Evolutionary conservation across 2,113 vertebrate species (phyloP), one percentile per base, ranked within the genome.

Genomic region (Craseonycteris thonglongyai): DNA sequence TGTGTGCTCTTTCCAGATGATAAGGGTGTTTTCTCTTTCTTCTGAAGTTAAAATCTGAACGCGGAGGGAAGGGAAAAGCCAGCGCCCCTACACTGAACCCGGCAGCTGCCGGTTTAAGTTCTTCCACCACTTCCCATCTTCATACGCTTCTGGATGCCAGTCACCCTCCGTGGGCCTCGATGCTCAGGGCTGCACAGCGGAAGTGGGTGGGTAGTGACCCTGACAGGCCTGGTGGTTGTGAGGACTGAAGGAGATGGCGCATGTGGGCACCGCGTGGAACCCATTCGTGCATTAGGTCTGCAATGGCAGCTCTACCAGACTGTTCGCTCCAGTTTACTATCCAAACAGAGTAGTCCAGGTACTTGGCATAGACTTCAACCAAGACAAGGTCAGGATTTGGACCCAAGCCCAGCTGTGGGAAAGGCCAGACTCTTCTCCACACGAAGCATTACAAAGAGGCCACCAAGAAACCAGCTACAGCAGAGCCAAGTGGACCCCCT

Each of bases 181-280:
- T 2, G 13, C 15, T 18, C 59, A 13, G 5, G 42, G 80, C 4
- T 11, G 40, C 5, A 21, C 49, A 19, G 49, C 49, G 40, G 83
- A 6, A 75, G 33, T 14, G 2, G 22, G 58, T 7, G 71, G 38
- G 12, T 11, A 3, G 28, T 3, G 35, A 30, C 2, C 35, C 59
- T 38, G 16, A 26, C 54, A 35, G 61, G 33, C 22, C 19, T 14
- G 21, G 78, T 4, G 30, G 35, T 0, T 4, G 33, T 4, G 49
- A 66, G 26, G 69, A 0, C 9, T 33, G 26, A 22, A 10, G 0
- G 63, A n/a, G 5, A 54, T 1, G 13, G 63, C 1, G 0, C 13
- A 2, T 0, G 4, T 1, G 1, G 13, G 11, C 3, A 4, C 18
- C n/a, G 5, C 9, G 1, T 0, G 15, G 33, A n/a, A 6, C 65